Evolutionary conservation across 2,797 vertebrate genomes (phyloP), one percentile per base, ranked within the genome.

Genomic region (Crenuchus spilurus): DNA sequence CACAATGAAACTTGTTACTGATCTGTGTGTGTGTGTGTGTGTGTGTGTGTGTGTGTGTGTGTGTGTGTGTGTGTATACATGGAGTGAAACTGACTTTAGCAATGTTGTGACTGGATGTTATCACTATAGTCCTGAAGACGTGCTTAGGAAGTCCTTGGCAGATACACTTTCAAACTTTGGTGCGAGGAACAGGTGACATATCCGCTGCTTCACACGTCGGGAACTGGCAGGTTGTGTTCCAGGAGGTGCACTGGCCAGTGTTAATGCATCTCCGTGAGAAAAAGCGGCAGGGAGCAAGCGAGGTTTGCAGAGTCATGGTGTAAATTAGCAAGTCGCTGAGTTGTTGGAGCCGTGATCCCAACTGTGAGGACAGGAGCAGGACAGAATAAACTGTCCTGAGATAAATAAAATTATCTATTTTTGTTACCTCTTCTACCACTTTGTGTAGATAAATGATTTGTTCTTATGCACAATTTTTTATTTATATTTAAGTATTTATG

Each of bases 111-210:
- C 51, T 49, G 61, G 63, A 49, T 28, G 61, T 6, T 54, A 52
- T 30, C 41, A 16, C 39, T 14, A 22, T 13, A 14, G 54, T 26
- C 26, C n/a, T 18, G 68, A 51, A 70, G 35, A 42, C 69, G 72
- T 65, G 26, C 66, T 77, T 82, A 51, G 72, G 35, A 42, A 71
- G 72, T 65, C 31, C 66, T 77, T 82, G 78, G 65, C 46, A 26
- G 61, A 67, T 58, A 31, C 39, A 61, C 26, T 30, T 71, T 30
- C 49, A 69, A 57, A 31, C 16, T 54, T 37, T 49, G 31, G 69
- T 57, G 80, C 20, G 52, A 67, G 72, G 52, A 81, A 72, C 77
- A 85, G 78, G 78, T 82, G 82, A 84, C 72, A 80, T 74, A 75
- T 81, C 80, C 80, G 46, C 70, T 68, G 65, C 70, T 71, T 57